Percentiles rank a stretch among this genome's conserved stretches.
These are phyloP conservation scores for Eulemur albifrons DNA, from an alignment of 2,797 vertebrate genomes.

Conservation along the genomic window DNA sequence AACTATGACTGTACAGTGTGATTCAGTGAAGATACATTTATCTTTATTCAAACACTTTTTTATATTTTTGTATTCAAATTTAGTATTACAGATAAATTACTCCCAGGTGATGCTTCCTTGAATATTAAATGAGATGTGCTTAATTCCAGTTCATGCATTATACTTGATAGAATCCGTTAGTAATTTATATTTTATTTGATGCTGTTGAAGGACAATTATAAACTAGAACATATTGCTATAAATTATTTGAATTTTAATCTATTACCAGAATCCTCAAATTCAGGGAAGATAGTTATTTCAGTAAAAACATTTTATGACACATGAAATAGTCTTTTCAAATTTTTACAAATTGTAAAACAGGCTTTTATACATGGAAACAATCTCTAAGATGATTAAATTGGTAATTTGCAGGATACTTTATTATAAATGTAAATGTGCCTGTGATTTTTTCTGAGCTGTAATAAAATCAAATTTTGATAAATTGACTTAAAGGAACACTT, in stretches of 20 bases:
- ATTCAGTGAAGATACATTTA: not conserved
- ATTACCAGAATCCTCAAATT: not conserved
- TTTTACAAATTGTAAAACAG: not conserved
- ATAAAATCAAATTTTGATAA: slow-evolving; percentile 18
- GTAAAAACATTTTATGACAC: not conserved
- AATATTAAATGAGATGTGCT: not conserved
- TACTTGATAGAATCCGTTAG: not conserved
- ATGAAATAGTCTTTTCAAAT: slow-evolving; percentile 27
- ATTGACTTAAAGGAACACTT: not conserved
- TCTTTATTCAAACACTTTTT: not conserved
- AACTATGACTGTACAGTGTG: not conserved
- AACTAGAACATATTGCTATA: not conserved
- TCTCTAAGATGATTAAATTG: not conserved
- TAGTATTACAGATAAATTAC: not conserved
- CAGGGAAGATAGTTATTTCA: not conserved
- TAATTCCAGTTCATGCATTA: not conserved
- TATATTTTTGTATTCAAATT: not conserved
- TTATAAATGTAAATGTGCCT: not conserved
- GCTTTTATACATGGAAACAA: not conserved
- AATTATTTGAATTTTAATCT: slow-evolving; percentile 5
- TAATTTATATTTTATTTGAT: slow-evolving; percentile 4
- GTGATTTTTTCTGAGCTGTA: not conserved
- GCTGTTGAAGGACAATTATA: not conserved
- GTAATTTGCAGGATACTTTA: not conserved
- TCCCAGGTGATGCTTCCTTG: not conserved